phyloP scores from a whole-genome alignment of 1,140 invertebrate species.

The Brachionus sp. region DNA sequence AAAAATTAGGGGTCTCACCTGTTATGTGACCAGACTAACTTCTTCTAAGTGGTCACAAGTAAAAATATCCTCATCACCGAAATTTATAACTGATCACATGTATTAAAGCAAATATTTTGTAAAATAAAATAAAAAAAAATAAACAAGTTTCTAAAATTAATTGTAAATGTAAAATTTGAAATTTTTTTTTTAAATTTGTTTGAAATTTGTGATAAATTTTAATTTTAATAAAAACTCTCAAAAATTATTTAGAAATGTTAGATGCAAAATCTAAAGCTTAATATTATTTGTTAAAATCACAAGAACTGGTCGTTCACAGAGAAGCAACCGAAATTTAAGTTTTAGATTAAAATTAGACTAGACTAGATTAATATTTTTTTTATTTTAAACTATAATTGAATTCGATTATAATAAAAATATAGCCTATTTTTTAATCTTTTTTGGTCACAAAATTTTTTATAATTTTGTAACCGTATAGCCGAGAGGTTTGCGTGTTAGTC shows the following conservation, averaged over 20 bases:
- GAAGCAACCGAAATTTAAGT: background rate
- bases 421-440: background rate
- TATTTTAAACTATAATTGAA: background rate
- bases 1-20: background rate
- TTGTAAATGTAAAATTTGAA: background rate
- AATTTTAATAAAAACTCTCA: no score
- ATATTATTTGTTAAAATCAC: no score
- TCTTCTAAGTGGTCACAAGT: constrained; percentile 2
- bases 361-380: constrained; percentile 1
- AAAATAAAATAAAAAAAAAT: no score
- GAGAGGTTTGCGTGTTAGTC: no score
- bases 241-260: no score
- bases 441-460: no score
- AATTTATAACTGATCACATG: background rate
- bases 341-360: background rate
- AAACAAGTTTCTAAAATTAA: background rate
- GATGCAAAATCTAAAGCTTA: no score
- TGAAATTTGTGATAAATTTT: no score
- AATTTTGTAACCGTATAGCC: no score
- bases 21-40: constrained; percentile 14
- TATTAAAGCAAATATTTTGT: background rate
- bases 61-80: background rate
- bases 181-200: background rate
- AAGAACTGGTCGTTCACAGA: no score
- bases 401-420: background rate